Conservation (phyloP, 1,140 invertebrate species). For the Formica selysi region DNA sequence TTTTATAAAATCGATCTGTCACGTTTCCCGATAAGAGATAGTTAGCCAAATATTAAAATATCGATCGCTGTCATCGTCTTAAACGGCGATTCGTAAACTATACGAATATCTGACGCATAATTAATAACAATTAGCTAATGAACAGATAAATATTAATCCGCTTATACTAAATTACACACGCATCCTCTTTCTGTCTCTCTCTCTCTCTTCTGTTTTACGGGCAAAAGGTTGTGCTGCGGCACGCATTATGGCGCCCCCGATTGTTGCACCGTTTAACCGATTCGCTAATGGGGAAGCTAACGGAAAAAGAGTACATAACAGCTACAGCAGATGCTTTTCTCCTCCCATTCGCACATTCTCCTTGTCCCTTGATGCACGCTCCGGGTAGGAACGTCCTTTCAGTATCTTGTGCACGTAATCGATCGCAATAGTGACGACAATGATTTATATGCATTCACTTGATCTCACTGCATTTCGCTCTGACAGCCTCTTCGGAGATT, state of each 20-base stretch:
- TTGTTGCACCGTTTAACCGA: constrained; percentile 55
- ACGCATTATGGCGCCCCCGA: constrained; percentile 36
- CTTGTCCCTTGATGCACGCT: constrained; percentile 1
- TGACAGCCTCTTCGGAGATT: neutral
- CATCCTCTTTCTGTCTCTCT: too few species aligned
- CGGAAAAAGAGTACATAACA: constrained; percentile 54
- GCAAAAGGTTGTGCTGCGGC: constrained; percentile 22
- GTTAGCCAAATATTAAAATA: neutral
- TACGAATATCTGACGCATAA: neutral
- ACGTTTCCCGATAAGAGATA: neutral
- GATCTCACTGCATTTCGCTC: constrained; percentile 32
- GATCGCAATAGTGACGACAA: constrained; percentile 54
- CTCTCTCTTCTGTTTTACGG: constrained; percentile 5
- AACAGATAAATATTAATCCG: constrained; percentile 51
- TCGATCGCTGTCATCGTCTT: neutral
- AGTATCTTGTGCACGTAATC: constrained; percentile 33
- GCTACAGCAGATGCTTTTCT: constrained; percentile 31
- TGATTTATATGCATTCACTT: constrained; percentile 43
- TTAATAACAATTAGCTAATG: constrained; percentile 37
- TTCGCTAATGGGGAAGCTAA: constrained; percentile 55
- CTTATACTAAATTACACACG: constrained; percentile 50
- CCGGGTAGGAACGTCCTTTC: constrained; percentile 6
- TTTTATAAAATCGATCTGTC: neutral
- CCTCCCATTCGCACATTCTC: neutral
- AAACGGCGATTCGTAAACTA: neutral